Evolutionary conservation across 2,888 invertebrate species (phyloP).

Genomic region (Cephus sareptanus): DNA sequence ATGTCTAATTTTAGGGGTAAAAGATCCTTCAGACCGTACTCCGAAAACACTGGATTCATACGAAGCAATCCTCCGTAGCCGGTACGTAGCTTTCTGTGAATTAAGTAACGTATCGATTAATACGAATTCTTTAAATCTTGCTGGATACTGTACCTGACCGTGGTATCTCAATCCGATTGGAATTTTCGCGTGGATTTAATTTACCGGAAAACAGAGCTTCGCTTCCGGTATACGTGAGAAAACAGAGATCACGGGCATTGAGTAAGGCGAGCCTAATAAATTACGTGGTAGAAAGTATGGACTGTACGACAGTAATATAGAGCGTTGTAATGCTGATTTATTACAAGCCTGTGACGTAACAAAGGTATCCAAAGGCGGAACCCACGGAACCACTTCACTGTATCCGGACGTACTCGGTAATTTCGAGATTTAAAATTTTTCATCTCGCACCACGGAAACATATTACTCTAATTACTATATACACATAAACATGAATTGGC

Average conservation of each 20-base stretch:
- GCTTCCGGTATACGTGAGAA: background rate
- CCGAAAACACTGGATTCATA: conserved; percentile 90
- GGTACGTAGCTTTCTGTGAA: conserved; percentile 79
- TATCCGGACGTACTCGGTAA: background rate
- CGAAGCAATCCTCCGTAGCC: conserved; percentile 85
- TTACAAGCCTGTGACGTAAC: background rate
- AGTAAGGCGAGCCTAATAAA: background rate
- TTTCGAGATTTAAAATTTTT: background rate
- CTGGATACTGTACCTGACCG: background rate
- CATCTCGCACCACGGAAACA: background rate
- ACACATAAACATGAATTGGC: too few species aligned
- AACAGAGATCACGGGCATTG: background rate
- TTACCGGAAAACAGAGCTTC: background rate
- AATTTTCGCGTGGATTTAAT: background rate
- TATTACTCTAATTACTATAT: background rate
- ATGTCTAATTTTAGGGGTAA: conserved; percentile 88
- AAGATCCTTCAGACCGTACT: conserved; percentile 88
- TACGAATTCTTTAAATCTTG: background rate
- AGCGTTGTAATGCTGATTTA: background rate
- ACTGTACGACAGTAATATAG: background rate
- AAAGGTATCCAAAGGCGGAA: background rate
- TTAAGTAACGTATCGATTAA: background rate
- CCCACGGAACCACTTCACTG: background rate
- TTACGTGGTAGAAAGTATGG: background rate
- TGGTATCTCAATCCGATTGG: background rate